Percentiles rank a stretch among this genome's conserved stretches.
Conservation (phyloP, 2,797 vertebrate species). For the Yasuhikotakia modesta region DNA sequence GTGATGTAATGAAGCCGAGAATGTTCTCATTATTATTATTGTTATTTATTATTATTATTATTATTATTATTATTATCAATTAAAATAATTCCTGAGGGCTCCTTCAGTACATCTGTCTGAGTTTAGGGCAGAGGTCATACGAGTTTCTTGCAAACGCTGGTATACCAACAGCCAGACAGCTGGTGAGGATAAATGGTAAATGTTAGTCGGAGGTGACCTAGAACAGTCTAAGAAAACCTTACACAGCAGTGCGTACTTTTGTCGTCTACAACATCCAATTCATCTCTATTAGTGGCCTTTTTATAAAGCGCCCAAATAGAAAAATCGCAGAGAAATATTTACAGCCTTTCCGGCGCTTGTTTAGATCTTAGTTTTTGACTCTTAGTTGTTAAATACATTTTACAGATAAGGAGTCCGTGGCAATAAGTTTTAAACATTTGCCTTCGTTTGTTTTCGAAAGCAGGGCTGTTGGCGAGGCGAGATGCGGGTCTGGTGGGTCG, state of each 20-base stretch:
- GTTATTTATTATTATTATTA: conserved; percentile 3
- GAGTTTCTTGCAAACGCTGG: conserved; percentile 23
- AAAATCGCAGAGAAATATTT: neutral
- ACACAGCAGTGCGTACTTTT: no score
- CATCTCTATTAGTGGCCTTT: conserved; percentile 16
- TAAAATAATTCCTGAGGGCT: neutral
- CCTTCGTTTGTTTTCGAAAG: no score
- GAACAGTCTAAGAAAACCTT: no score
- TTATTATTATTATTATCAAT: conserved; percentile 5
- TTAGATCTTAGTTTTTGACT: conserved; percentile 2
- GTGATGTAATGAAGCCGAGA: neutral
- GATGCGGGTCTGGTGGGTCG: conserved; percentile 6
- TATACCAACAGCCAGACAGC: conserved; percentile 24
- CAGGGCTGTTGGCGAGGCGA: neutral
- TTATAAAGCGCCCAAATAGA: neutral
- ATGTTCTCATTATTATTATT: neutral
- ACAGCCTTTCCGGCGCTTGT: neutral
- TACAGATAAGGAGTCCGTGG: conserved; percentile 7
- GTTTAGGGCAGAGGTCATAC: conserved; percentile 28
- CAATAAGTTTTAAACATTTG: no score
- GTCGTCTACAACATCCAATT: conserved; percentile 32
- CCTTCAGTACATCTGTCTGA: conserved; percentile 1
- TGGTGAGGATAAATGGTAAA: conserved; percentile 7
- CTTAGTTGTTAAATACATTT: neutral
- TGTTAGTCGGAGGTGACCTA: no score